Base-by-base conservation (phyloP, 2,888 invertebrate genomes). In the Chaetogeoica ovagalla region DNA sequence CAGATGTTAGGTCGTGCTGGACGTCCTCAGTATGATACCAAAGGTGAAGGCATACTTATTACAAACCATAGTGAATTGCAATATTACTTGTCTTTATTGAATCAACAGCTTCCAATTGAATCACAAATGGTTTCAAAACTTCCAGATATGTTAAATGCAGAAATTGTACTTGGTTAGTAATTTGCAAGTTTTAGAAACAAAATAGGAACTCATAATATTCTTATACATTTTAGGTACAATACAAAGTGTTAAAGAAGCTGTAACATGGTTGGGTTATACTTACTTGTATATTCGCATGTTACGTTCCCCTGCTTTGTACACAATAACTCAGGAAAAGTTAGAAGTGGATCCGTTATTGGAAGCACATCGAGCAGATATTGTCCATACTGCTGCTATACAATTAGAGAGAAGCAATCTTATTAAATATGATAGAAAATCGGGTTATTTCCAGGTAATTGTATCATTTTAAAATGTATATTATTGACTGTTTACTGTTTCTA, bases 41-140 rank as follows among this genome's bases (percentile, higher is more conserved):
- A 98, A 88, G 99, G 97, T 82, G 95, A 96, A 87, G 90, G 99
- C 81, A 98, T 99, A 85, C 90, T 99, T 57, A 97, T 99, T 76
- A 99, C 99, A 0, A 98, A 99, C 86, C 98, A 99, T 88, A 96
- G 96, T 83, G 99, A 99, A 87, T 90, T 99, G 13, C 98, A 98
- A 85, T 99, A 97, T 87, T 99, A 99, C 87, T 88, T 99, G 37
- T 98, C 98, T 0, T 89, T 99, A 21, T 89, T 99, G 83, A 99
- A 99, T 88, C 98, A 99, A 86, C 99, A 99, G 86, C 88, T 99
- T 83, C 99, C 99, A 0, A 97, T 99, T 76, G 99, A 99, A 87
- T 97, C 97, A 0, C 99, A 99, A 88, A 89, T 99, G 85, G 90
- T 99, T 37, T 89, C 93, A 76, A 97, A 95, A 86, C 88, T 99